Percentiles rank a stretch among this genome's conserved stretches.
These are phyloP conservation scores for Tenthredo mesomela DNA, from an alignment of 2,888 invertebrate species.

Conservation along the genomic window DNA sequence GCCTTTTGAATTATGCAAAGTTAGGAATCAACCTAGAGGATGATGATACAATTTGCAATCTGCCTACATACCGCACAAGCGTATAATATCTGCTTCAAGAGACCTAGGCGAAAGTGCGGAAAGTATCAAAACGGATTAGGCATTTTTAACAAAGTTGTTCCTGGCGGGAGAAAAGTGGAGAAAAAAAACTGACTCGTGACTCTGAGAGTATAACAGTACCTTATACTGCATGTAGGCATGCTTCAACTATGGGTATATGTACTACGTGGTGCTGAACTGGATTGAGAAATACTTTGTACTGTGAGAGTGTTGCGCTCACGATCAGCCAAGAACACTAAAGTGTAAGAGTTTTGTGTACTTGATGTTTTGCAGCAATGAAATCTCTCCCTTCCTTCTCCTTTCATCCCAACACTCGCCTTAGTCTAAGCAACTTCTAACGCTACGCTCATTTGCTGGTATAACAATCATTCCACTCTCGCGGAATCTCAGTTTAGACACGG, in stretches of 20 bases:
- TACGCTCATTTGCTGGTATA: slow-evolving; percentile 13
- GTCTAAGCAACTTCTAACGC: background rate
- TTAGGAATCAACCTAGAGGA: background rate
- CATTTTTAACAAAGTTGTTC: background rate
- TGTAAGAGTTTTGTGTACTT: background rate
- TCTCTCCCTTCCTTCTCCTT: slow-evolving; percentile 29
- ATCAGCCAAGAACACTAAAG: slow-evolving; percentile 8
- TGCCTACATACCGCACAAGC: background rate
- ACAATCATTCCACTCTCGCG: background rate
- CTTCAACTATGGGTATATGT: background rate
- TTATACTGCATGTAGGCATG: slow-evolving; percentile 16
- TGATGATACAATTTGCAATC: background rate
- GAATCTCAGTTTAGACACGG: background rate
- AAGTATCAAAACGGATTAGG: background rate
- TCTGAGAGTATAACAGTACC: background rate
- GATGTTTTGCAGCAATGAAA: background rate
- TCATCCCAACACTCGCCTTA: background rate
- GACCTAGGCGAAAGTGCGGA: background rate
- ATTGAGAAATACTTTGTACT: slow-evolving; percentile 25
- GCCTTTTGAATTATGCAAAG: background rate
- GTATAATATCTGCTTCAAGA: background rate
- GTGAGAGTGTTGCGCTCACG: slow-evolving; percentile 23
- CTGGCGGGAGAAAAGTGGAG: background rate
- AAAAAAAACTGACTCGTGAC: background rate
- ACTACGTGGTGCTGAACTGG: background rate